These are phyloP conservation scores for Apis dorsata DNA, from an alignment of 1,140 invertebrate species.

Conservation along the genomic window DNA sequence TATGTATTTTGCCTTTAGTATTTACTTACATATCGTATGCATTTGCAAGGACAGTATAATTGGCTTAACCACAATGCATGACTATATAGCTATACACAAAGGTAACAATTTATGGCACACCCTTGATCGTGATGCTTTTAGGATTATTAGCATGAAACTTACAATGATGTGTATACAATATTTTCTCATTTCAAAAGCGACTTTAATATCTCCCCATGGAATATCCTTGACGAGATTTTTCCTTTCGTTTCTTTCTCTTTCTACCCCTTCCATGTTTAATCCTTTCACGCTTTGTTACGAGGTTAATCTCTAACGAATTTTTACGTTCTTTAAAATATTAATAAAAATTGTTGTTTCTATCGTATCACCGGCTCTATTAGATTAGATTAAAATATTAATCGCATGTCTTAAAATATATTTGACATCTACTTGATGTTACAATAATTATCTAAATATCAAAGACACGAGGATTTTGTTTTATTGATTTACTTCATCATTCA, in stretches of 20 bases:
- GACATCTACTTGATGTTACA: background rate
- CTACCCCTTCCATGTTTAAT: background rate
- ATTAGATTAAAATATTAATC: conserved; percentile 6
- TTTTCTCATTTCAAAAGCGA: background rate
- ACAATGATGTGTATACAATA: background rate
- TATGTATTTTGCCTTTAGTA: background rate
- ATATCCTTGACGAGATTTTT: conserved; percentile 27
- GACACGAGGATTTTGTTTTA: background rate
- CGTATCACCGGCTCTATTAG: background rate
- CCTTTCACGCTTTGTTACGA: conserved; percentile 23
- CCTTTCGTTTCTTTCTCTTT: background rate
- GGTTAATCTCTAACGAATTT: background rate
- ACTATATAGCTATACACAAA: background rate
- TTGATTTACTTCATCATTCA: background rate
- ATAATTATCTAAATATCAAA: background rate
- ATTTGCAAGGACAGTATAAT: conserved; percentile 26
- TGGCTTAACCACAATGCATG: background rate
- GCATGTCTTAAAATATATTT: background rate
- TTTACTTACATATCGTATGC: background rate
- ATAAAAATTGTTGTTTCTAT: background rate
- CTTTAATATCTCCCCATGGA: background rate
- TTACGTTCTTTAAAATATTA: too few relatives aligned
- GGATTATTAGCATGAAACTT: background rate
- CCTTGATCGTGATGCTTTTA: background rate
- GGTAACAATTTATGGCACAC: background rate